Base-by-base conservation (phyloP, 37 sponge, comb jelly and placozoan species). In the Agelas oroides region DNA sequence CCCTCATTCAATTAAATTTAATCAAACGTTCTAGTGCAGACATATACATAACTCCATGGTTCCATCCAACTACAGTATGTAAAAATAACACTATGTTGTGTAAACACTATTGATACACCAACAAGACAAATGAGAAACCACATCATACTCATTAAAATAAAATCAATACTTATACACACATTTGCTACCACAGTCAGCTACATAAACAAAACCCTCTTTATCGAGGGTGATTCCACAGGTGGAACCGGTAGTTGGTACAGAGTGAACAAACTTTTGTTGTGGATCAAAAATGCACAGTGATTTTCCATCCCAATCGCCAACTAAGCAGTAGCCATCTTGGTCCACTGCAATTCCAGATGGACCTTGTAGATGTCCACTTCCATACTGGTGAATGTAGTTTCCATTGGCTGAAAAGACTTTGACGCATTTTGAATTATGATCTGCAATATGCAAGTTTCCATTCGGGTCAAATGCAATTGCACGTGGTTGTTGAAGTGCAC, bases 321-420 rank as follows among this genome's bases (percentile, higher is more conserved):
- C 56, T 28, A 69, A 52, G 34, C 28, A 17, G 40, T 71, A 81
- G 38, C 82, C 82, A 34, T 81, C 82, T 36, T 68, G 57, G 31
- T 81, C 71, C n/a, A 81, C 32, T 17, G 71, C 71, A 56, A 81
- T 70, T 5, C 82, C 82, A 34, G 71, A 58, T 81, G 82, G 82
- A 1, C 19, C 11, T 13, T 70, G 11, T 20, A 81, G 54, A 21
- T 41, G 17, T 18, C 68, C 68, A 24, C 33, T 41, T 12, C 80
- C 80, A 67, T 81, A 81, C 53, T 46, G 18, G 20, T 17, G 17
- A 0, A 81, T 27, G 23, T 59, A 68, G 1, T 17, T 40, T 21
- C 77, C 86, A 35, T 78, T 79, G 58, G 79, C 33, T 20, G 72
- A 60, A 65, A 77, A 86, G 27, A 86, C 64, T 30, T 34, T 20